Evolutionary conservation across 2,113 vertebrate species (phyloP), one percentile per base, ranked within the genome.

Genomic region (Notechis scutatus): DNA sequence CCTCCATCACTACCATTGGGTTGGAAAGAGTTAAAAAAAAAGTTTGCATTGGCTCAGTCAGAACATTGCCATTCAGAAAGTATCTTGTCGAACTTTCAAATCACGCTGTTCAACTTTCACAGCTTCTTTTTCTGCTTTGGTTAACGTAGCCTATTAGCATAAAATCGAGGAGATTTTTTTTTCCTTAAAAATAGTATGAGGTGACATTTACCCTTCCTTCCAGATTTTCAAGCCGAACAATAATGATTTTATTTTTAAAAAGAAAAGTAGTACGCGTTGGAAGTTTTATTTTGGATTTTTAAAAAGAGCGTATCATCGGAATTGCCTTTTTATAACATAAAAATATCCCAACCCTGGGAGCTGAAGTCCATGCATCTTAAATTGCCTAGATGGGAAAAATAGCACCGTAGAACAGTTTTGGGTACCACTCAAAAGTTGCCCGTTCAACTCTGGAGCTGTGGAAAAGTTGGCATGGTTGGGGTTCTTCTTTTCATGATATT

Each of bases 271-370:
- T 61, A 47, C 3, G 1, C 45, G 1, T 91, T 7, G 14, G 90
- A 92, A 50, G 39, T 93, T 95, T 39, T 18, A 74, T 54, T 42
- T 6, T 74, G 81, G 0, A 21, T 26, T 91, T 95, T 91, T 95
- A 29, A 95, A 88, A 59, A 94, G 14, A 92, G 57, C 92, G 93
- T 52, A 52, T 52, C 50, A 52, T 52, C 95, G 92, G 0, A 96
- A 3, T 69, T n/a, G 64, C 57, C 88, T 94, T 90, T 50, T 89
- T 2, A 94, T 86, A 91, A 88, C 15, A 20, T 7, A 15, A 50
- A 74, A 74, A 2, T 74, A 39, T 74, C 69, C n/a, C n/a, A 39
- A 39, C 6, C 20, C 14, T 7, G 64, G 5, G 64, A 39, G n/a
- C n/a, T 74, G n/a, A 74, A 34, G 14, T 34, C 64, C 29, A 18